Conservation (phyloP, 1,140 invertebrate species). For the Harpegnathos saltator region DNA sequence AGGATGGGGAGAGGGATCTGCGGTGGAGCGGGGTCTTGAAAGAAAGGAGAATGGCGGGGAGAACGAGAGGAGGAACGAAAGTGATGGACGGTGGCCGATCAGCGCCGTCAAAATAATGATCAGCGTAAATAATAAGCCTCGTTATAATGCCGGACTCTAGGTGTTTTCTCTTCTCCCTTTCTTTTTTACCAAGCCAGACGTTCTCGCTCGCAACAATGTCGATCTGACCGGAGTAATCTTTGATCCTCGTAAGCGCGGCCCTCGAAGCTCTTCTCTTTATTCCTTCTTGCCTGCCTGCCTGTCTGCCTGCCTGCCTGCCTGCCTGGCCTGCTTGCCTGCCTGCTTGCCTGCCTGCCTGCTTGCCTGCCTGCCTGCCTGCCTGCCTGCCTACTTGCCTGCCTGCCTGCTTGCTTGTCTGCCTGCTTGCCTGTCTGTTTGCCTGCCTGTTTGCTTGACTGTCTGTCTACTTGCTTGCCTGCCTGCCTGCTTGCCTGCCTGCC, state of each 20-base stretch:
- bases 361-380: no score
- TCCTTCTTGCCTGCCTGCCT: slow-evolving; percentile 16
- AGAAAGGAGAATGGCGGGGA: slow-evolving; percentile 59
- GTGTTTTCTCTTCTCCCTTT: slow-evolving; percentile 66
- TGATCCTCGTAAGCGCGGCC: slow-evolving; percentile 57
- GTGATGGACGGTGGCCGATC: slow-evolving; percentile 84
- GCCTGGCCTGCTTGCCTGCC: slow-evolving; percentile 3
- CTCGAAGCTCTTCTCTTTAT: slow-evolving; percentile 39
- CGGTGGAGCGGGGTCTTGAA: slow-evolving; percentile 50
- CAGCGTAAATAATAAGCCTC: slow-evolving; percentile 84
- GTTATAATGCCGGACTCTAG: slow-evolving; percentile 73
- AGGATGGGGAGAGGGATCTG: slow-evolving; percentile 17
- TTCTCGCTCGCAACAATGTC: slow-evolving; percentile 61
- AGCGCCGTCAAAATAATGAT: slow-evolving; percentile 84
- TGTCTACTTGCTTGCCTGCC: no score
- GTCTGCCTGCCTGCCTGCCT: not conserved
- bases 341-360: not conserved
- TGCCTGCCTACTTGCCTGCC: no score
- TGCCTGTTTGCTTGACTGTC: no score
- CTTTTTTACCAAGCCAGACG: slow-evolving; percentile 56
- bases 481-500: no score
- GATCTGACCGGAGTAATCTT: slow-evolving; percentile 53
- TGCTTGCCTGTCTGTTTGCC: no score
- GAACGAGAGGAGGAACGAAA: slow-evolving; percentile 73
- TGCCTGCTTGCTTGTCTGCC: no score